These are phyloP conservation scores for Melipona beecheii DNA, from an alignment of 2,888 invertebrate genomes.

Conservation along the genomic window DNA sequence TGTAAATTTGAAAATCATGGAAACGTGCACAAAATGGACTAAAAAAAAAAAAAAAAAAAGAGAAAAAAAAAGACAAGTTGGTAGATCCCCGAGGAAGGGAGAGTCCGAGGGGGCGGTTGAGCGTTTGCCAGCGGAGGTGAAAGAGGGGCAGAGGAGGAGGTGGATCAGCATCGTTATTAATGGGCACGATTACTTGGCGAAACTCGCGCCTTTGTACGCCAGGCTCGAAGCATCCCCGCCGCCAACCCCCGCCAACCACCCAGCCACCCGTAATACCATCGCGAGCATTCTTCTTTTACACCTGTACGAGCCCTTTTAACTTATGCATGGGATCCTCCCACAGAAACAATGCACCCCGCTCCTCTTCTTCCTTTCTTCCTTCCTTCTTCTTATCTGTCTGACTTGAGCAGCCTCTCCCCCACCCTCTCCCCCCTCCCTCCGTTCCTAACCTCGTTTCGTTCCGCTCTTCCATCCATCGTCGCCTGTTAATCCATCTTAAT, in stretches of 20 bases:
- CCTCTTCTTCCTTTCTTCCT: conserved; percentile 39
- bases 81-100: background rate
- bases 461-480: conserved; percentile 44
- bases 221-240: conserved; percentile 56
- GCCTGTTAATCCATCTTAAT: conserved; percentile 24
- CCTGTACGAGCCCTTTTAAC: conserved; percentile 80
- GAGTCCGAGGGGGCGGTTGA: conserved; percentile 20
- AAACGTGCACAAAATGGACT: background rate
- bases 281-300: conserved; percentile 80
- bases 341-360: conserved; percentile 81
- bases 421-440: background rate
- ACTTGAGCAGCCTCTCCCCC: background rate
- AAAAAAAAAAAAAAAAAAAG: no score
- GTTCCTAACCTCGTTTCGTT: conserved; percentile 22
- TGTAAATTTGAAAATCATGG: background rate
- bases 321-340: conserved; percentile 83
- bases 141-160: conserved; percentile 64
- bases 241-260: conserved; percentile 28
- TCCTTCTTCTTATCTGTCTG: background rate
- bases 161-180: conserved; percentile 81
- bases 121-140: conserved; percentile 1
- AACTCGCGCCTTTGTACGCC: conserved; percentile 79
- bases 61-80: no score
- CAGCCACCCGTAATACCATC: conserved; percentile 71
- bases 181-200: conserved; percentile 82